These are phyloP conservation scores for Platycheirus albimanus DNA, from an alignment of 2,888 invertebrate species.

Conservation along the genomic window DNA sequence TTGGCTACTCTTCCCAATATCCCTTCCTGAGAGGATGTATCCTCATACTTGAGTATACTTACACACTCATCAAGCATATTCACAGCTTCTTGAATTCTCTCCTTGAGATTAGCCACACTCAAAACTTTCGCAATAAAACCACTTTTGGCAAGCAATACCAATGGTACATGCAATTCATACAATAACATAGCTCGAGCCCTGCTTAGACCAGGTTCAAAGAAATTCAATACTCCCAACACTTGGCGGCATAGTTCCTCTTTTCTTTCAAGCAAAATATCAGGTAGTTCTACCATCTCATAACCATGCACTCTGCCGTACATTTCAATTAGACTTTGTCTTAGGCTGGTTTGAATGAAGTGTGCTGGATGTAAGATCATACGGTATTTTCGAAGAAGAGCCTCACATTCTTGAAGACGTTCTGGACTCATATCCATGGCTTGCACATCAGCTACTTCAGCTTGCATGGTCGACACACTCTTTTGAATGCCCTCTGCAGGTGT, in stretches of 20 bases:
- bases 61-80: constrained; percentile 86
- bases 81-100: constrained; percentile 86
- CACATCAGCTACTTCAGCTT: constrained; percentile 86
- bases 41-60: constrained; percentile 87
- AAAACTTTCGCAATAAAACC: constrained; percentile 86
- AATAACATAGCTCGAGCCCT: constrained; percentile 90
- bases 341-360: constrained; percentile 87
- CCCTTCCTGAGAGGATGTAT: constrained; percentile 82
- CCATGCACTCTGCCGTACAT: constrained; percentile 90
- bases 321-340: constrained; percentile 89
- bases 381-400: constrained; percentile 86
- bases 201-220: constrained; percentile 90
- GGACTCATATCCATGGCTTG: constrained; percentile 85
- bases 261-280: constrained; percentile 88
- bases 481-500: constrained; percentile 86
- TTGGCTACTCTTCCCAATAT: constrained; percentile 79
- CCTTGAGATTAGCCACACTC: constrained; percentile 85
- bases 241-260: constrained; percentile 89
- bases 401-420: constrained; percentile 86
- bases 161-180: constrained; percentile 91
- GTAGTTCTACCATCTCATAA: constrained; percentile 88
- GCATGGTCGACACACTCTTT: constrained; percentile 86
- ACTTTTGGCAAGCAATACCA: constrained; percentile 88
- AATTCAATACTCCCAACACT: constrained; percentile 87
- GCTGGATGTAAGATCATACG: constrained; percentile 89